Evolutionary conservation across 2,797 vertebrate species (phyloP), one percentile per base, ranked within the genome.

Genomic region (Poeciliopsis presidionis): DNA sequence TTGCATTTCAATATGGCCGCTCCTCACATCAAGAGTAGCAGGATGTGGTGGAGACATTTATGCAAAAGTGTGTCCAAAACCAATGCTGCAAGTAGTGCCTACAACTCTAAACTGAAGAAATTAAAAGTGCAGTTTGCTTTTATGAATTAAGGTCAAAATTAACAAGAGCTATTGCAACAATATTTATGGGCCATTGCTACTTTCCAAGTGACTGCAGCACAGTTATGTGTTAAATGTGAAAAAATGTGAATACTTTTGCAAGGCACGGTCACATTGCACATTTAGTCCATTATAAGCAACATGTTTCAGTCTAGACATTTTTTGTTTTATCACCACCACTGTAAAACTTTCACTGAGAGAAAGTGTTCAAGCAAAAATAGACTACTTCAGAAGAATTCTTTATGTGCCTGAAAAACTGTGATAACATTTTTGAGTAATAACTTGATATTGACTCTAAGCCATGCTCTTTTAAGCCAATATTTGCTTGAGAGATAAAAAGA

Each of bases 401-500:
- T 74, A 78, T 55, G 83, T 83, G 91, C 84, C 90, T 94, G 93
- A 93, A 90, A 91, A 89, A 83, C n/a, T 49, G 82, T 82, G 92
- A 95, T 92, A 91, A 90, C 83, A 81, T 81, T 87, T 84, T 87
- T 76, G 81, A 88, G 83, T 78, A 91, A 91, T 87, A 93, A 91
- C 90, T 94, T 90, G 84, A 89, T 92, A 79, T 84, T 87, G 88
- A 92, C 93, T 91, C 77, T 70, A 65, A 91, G 94, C 86, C 85
- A 91, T 86, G 82, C 82, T 92, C 88, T 90, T 91, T 82, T 86
- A 88, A 92, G 87, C 81, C 77, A 77, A 80, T 89, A 84, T 91
- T 92, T 91, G 79, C 86, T 92, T 74, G 46, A 84, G 92, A 91
- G 90, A 93, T 94, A 84, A 89, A 91, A 88, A 78, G 79, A 91